phyloP scores from a whole-genome alignment of 2,888 invertebrate genomes.

The Abrostola tripartita region DNA sequence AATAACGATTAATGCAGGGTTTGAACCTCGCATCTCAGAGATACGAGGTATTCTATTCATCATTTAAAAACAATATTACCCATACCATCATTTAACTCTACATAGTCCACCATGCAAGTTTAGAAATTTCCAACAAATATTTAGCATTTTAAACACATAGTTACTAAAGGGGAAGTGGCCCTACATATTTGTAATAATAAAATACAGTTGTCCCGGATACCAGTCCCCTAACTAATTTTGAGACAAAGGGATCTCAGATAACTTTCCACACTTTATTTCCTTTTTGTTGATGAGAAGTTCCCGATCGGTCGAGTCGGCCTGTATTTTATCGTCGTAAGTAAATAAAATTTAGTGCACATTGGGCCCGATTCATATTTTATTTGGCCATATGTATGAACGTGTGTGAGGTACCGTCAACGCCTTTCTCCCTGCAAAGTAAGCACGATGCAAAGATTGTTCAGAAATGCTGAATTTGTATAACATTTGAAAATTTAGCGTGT shows the following conservation, averaged over 20 bases:
- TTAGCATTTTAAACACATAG: slow-evolving; percentile 26
- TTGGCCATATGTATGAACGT: slow-evolving; percentile 9
- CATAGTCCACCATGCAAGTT: too few species aligned
- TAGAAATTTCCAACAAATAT: background rate
- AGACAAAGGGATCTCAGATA: slow-evolving; percentile 51
- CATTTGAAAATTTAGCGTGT: background rate
- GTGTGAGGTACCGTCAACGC: slow-evolving; percentile 5
- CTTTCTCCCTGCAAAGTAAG: background rate
- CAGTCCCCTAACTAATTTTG: slow-evolving; percentile 44
- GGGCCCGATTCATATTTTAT: slow-evolving; percentile 48
- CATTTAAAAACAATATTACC: too few species aligned
- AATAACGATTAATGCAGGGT: too few species aligned
- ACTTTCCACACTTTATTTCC: slow-evolving; percentile 52
- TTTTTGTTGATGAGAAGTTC: slow-evolving; percentile 55
- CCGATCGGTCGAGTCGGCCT: slow-evolving; percentile 40
- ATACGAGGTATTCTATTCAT: too few species aligned
- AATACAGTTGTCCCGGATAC: slow-evolving; percentile 40
- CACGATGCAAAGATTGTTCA: background rate
- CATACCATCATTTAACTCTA: too few species aligned
- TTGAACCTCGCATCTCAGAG: too few species aligned
- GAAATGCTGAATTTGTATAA: background rate
- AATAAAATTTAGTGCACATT: slow-evolving; percentile 53
- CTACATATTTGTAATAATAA: slow-evolving; percentile 39
- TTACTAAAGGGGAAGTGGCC: slow-evolving; percentile 6
- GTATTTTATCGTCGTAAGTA: slow-evolving; percentile 52